Evolutionary conservation across 2,888 invertebrate genomes (phyloP), one percentile per base, ranked within the genome.

Genomic region (Drosophila prostipennis): DNA sequence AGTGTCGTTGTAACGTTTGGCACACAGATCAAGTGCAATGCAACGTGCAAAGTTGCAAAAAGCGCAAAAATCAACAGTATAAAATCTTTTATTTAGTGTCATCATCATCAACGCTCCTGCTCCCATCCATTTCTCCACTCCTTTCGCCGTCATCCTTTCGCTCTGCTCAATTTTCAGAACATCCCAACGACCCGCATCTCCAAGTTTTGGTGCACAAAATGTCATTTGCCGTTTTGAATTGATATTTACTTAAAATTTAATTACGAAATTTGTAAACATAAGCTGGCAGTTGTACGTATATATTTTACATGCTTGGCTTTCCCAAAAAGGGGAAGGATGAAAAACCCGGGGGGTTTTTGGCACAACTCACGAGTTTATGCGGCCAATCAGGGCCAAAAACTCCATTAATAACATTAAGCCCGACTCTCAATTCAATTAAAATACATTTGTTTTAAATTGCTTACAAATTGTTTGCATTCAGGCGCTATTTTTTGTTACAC

Each of bases 21-120:
- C 89, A 85, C 87, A 88, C 84, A 85, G 89, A 85, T 85, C 84
- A 88, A 85, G 84, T 85, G 84, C 88, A 87, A 79, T 88, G 87
- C 87, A 77, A 88, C 84, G 88, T 88, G 89, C 78, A 80, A 86
- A 79, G 87, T 74, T 86, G 74, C 83, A 80, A 84, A 84, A 85
- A 85, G 84, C 89, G 89, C 84, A 85, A 85, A 85, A 85, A 85
- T 85, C 84, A 88, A 85, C 84, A 88, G 76, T 79, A 82, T 80
- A 83, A 85, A 88, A 85, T 88, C 89, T 83, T 88, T 84, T 87
- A 86, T 88, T 83, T 88, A 83, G 82, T 83, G 86, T 85, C 82
- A 87, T 81, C 80, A 81, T 85, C 82, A 82, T 76, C 70, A 72
- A 68, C 79, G 69, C 56, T 29, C 29, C 29, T 71, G 19, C 34